A percentile compares a stretch with the other conserved stretches of the same genome.
phyloP scores from a whole-genome alignment of 2,797 vertebrate species.

The Microchirus variegatus region DNA sequence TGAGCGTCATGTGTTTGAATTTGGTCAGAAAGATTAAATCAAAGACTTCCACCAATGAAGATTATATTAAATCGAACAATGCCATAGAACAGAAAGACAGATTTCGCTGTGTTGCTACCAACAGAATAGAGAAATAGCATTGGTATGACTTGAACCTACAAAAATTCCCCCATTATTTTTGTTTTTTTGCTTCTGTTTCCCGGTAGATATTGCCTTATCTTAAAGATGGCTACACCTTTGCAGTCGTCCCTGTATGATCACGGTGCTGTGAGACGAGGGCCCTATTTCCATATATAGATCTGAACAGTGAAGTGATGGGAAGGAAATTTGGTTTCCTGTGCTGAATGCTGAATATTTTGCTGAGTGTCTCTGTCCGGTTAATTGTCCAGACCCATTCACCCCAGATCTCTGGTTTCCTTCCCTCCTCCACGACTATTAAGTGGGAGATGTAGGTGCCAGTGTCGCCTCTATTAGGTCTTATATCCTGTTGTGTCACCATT shows the following conservation, averaged over 20 bases:
- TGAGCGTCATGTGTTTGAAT: conserved; percentile 28
- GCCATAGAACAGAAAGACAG: too few species aligned
- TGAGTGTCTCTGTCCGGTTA: conserved; percentile 60
- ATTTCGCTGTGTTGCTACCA: too few species aligned
- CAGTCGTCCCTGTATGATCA: conserved; percentile 21
- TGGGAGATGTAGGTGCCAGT: conserved; percentile 30
- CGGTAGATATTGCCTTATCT: conserved; percentile 52
- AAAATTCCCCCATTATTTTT: conserved; percentile 29
- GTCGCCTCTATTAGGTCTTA: conserved; percentile 42
- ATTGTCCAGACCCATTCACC: conserved; percentile 37
- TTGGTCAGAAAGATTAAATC: background rate
- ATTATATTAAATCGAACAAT: too few species aligned
- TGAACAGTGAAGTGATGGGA: conserved; percentile 44
- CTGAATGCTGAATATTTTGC: conserved; percentile 55
- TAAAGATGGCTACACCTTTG: conserved; percentile 30
- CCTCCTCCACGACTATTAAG: conserved; percentile 38
- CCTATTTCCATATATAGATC: conserved; percentile 67
- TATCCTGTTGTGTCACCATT: conserved; percentile 73
- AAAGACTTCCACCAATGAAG: too few species aligned
- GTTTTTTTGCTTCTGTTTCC: conserved; percentile 43
- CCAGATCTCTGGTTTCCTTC: conserved; percentile 62
- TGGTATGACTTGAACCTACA: background rate
- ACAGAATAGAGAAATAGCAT: too few species aligned
- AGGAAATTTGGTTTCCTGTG: conserved; percentile 75
- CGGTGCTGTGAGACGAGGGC: conserved; percentile 22